Conservation (phyloP, 2,888 invertebrate species). For the Drosophila mettleri region DNA sequence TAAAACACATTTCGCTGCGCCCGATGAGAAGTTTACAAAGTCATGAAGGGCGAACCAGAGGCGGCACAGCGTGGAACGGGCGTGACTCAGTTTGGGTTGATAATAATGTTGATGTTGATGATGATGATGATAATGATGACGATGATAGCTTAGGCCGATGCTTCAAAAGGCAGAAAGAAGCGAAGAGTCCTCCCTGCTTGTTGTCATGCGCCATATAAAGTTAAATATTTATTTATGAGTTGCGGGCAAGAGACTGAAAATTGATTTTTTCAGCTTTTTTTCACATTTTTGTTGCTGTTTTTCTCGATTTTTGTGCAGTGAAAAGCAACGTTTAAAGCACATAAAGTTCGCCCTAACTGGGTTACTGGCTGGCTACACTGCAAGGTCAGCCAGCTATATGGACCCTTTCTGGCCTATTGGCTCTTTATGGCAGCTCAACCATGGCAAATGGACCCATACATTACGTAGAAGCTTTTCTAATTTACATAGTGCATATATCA, state of each 20-base stretch:
- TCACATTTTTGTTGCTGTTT: background rate
- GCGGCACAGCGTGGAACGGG: conserved; percentile 9
- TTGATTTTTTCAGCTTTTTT: conserved; percentile 28
- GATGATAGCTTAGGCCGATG: conserved; percentile 17
- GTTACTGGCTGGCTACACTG: conserved; percentile 19
- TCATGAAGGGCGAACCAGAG: conserved; percentile 3
- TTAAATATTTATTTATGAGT: conserved; percentile 44
- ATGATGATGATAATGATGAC: conserved; percentile 8
- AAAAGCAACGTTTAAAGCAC: conserved; percentile 13
- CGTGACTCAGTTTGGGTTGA: conserved; percentile 34
- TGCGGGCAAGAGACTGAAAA: conserved; percentile 26
- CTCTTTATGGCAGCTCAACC: conserved; percentile 6
- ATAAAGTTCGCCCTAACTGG: conserved; percentile 25
- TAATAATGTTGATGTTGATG: conserved; percentile 2
- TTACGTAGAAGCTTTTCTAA: conserved; percentile 15
- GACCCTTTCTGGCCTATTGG: conserved; percentile 18
- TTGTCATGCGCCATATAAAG: conserved; percentile 42
- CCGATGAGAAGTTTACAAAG: conserved; percentile 11
- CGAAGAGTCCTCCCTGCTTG: conserved; percentile 17
- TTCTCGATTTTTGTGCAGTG: conserved; percentile 11
- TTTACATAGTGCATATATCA: conserved; percentile 5
- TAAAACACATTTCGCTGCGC: conserved; percentile 1
- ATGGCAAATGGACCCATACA: conserved; percentile 3
- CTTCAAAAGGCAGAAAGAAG: conserved; percentile 8
- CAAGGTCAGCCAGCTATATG: conserved; percentile 33